Evolutionary conservation across 2,113 vertebrate genomes (phyloP).

Genomic region (Paralichthys olivaceus): DNA sequence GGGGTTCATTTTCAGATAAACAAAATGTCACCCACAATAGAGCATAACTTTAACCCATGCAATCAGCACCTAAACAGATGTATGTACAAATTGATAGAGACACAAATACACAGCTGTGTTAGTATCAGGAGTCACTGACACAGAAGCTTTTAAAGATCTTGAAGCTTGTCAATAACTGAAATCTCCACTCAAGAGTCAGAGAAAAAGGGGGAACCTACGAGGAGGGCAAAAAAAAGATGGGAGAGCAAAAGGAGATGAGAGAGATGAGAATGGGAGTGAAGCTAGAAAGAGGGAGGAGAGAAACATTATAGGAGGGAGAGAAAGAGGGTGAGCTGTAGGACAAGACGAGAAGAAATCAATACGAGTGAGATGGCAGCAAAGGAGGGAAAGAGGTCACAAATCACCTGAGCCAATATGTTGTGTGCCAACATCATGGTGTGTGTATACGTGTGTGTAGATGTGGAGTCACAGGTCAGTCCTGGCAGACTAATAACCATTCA

Average conservation of each 20-base stretch:
- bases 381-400: slow-evolving; percentile 79
- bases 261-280: slow-evolving; percentile 31
- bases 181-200: not conserved
- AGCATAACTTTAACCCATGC: not conserved
- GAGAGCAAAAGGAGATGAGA: slow-evolving; percentile 3
- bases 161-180: slow-evolving; percentile 57
- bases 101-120: slow-evolving; percentile 4
- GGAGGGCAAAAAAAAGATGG: not conserved
- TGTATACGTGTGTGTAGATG: slow-evolving; percentile 30
- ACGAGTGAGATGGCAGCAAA: slow-evolving; percentile 71
- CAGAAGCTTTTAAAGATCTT: slow-evolving; percentile 47
- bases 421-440: slow-evolving; percentile 49
- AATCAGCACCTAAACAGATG: not conserved
- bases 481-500: slow-evolving; percentile 75
- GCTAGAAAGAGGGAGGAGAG: slow-evolving; percentile 34
- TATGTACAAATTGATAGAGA: not conserved
- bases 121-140: slow-evolving; percentile 33
- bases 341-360: slow-evolving; percentile 77
- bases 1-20: not conserved
- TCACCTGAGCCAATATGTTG: slow-evolving; percentile 68
- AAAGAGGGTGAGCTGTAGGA: slow-evolving; percentile 47
- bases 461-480: slow-evolving; percentile 66
- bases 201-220: not conserved
- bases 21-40: not conserved
- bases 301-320: slow-evolving; percentile 53